Conservation (phyloP, 1,140 invertebrate species). For the Saccostrea cuccullata region DNA sequence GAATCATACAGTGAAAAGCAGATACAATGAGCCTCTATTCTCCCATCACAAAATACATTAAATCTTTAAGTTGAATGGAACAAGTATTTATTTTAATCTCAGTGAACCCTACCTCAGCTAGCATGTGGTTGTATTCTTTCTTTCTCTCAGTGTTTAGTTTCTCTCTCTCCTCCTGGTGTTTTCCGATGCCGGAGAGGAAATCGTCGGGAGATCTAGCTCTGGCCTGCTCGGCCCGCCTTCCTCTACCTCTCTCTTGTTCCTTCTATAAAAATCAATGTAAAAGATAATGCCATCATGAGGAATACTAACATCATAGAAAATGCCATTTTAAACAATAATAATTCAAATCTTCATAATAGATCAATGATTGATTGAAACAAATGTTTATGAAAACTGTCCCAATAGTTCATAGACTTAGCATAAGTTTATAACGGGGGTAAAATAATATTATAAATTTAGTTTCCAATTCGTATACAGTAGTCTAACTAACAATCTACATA, state of each 20-base stretch:
- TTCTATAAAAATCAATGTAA: neutral
- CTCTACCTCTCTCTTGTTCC: slow-evolving; percentile 41
- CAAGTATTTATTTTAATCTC: neutral
- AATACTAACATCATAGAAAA: too few relatives aligned
- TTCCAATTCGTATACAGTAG: too few relatives aligned
- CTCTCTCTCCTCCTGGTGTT: slow-evolving; percentile 56
- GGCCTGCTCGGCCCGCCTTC: neutral
- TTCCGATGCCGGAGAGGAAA: slow-evolving; percentile 51
- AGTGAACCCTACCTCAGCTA: slow-evolving; percentile 49
- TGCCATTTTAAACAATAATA: too few relatives aligned
- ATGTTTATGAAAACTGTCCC: too few relatives aligned
- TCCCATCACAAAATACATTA: neutral
- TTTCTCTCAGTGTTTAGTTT: slow-evolving; percentile 65
- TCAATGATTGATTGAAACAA: too few relatives aligned
- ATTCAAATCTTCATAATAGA: too few relatives aligned
- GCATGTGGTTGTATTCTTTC: slow-evolving; percentile 62
- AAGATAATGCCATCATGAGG: too few relatives aligned
- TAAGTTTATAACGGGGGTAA: too few relatives aligned
- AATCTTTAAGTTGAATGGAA: neutral
- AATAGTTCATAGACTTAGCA: too few relatives aligned
- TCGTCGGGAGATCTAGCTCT: neutral
- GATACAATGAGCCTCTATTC: neutral
- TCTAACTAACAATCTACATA: too few relatives aligned
- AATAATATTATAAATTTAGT: too few relatives aligned
- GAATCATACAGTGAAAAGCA: slow-evolving; percentile 20